phyloP scores from a whole-genome alignment of 2,113 vertebrate genomes.

The Tragulus kanchil region DNA sequence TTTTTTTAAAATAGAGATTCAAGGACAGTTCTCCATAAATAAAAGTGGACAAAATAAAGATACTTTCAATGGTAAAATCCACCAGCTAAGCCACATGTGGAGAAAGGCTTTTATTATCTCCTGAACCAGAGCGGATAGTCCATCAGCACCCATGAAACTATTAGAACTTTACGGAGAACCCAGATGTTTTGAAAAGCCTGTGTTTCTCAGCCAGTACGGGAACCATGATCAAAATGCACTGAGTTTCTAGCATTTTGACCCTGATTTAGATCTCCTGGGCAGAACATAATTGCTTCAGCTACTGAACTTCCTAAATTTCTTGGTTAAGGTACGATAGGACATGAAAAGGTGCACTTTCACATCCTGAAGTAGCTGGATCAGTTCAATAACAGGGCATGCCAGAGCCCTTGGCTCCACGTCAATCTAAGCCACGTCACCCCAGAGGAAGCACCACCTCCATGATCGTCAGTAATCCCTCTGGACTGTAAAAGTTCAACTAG shows the following conservation, averaged over 20 bases:
- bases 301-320: background rate
- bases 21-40: constrained; percentile 12
- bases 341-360: background rate
- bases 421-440: background rate
- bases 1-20: background rate
- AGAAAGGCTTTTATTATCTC: background rate
- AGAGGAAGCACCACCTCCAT: constrained; percentile 63
- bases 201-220: background rate
- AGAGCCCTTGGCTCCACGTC: background rate
- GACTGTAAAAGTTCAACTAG: constrained; percentile 8
- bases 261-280: background rate
- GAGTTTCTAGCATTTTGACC: background rate
- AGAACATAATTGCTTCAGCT: background rate
- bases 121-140: background rate
- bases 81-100: background rate
- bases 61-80: background rate
- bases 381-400: background rate
- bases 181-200: background rate
- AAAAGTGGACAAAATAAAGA: background rate
- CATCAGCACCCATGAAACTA: background rate
- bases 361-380: background rate
- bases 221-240: background rate
- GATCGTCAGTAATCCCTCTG: background rate
- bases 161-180: background rate
- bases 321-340: background rate